Conservation (phyloP, 2,888 invertebrate species). For the Hydroisotoma schaefferi region DNA sequence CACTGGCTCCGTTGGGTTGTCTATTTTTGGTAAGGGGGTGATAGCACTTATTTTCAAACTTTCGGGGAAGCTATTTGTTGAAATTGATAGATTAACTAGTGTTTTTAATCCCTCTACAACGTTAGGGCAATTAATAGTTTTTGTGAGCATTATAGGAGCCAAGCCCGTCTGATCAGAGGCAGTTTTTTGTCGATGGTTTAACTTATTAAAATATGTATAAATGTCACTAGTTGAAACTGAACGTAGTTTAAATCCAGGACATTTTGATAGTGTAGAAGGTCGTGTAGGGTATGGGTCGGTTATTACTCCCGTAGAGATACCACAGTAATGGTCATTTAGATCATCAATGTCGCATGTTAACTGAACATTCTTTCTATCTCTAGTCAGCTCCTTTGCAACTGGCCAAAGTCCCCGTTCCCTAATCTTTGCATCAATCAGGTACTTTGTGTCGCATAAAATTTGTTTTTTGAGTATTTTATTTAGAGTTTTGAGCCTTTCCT, state of each 20-base stretch:
- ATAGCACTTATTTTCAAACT: constrained; percentile 11
- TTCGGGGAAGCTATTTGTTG: constrained; percentile 3
- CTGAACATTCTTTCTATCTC: neutral
- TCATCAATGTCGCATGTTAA: neutral
- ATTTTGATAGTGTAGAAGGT: neutral
- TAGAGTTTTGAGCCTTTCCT: neutral
- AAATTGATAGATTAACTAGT: constrained; percentile 8
- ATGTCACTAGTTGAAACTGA: neutral
- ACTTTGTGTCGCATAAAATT: neutral
- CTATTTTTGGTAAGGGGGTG: constrained; percentile 18
- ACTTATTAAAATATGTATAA: neutral
- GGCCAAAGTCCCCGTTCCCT: neutral
- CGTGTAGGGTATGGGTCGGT: neutral
- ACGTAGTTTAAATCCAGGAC: neutral
- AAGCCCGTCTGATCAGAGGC: neutral
- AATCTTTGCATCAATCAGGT: neutral
- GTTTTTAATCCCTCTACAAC: neutral
- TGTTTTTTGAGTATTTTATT: neutral
- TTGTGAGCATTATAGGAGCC: neutral
- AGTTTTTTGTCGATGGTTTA: neutral
- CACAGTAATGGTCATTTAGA: neutral
- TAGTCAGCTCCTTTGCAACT: neutral
- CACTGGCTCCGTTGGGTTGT: constrained; percentile 6
- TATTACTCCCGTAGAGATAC: neutral
- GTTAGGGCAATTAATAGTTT: neutral